Percentiles rank a stretch among this genome's conserved stretches.
Conservation (phyloP, 2,113 vertebrate species). For the Ctenodactylus gundi region DNA sequence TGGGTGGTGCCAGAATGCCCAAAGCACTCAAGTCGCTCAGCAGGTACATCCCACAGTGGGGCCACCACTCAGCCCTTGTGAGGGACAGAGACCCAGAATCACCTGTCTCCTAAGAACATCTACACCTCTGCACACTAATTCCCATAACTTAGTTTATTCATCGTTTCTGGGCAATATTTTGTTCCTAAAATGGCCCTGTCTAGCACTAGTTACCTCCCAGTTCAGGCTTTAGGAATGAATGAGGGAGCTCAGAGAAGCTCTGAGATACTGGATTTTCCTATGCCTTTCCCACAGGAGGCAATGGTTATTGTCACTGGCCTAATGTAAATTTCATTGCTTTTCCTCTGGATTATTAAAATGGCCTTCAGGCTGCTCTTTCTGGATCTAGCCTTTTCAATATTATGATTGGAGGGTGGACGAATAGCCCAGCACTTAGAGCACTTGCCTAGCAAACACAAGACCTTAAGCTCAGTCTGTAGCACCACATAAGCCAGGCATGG, state of each 20-base stretch:
- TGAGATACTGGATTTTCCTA: background rate
- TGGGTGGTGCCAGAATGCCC: background rate
- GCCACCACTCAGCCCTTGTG: background rate
- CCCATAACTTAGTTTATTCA: background rate
- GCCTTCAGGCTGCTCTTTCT: background rate
- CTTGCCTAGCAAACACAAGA: too few species aligned
- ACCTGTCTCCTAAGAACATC: background rate
- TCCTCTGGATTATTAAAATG: background rate
- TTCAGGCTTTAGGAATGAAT: background rate
- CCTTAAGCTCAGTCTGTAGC: too few species aligned
- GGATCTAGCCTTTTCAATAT: background rate
- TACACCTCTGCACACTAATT: background rate
- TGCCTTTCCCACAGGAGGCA: rapidly evolving
- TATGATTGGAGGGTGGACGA: too few species aligned
- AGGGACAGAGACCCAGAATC: background rate
- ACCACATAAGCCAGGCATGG: too few species aligned
- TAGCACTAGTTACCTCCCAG: background rate
- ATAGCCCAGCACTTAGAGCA: too few species aligned
- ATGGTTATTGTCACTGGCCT: background rate
- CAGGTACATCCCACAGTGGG: background rate
- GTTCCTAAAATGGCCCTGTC: background rate
- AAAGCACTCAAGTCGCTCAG: background rate
- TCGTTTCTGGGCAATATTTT: background rate
- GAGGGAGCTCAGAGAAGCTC: background rate
- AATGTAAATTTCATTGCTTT: background rate